Evolutionary conservation across 2,113 vertebrate genomes (phyloP).

Genomic region (Oreochromis tanganicae): DNA sequence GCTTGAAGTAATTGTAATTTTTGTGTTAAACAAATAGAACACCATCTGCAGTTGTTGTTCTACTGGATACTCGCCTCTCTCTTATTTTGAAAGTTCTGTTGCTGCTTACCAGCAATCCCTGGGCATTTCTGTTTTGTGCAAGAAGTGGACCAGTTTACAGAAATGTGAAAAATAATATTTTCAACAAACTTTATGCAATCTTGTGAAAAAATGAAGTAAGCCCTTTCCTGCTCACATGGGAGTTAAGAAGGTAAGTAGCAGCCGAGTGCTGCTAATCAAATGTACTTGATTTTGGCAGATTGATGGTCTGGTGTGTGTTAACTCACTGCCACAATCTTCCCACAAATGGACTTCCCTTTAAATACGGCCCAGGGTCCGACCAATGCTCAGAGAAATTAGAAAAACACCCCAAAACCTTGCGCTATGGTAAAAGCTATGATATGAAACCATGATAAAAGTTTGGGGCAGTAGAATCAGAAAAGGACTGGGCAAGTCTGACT

Average conservation of each 20-base stretch:
- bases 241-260: rapidly evolving
- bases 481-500: background rate
- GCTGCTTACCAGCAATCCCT: background rate
- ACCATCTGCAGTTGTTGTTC: background rate
- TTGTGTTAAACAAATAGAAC: background rate
- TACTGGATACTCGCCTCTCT: background rate
- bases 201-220: background rate
- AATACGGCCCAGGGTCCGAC: background rate
- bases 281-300: background rate
- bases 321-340: background rate
- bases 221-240: background rate
- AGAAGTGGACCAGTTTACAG: background rate
- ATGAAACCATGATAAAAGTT: background rate
- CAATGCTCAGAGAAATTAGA: background rate
- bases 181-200: rapidly evolving
- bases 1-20: background rate
- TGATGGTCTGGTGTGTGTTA: background rate
- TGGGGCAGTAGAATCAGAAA: background rate
- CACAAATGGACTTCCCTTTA: background rate
- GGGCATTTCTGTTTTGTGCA: background rate
- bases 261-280: background rate
- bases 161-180: background rate
- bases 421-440: background rate
- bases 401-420: background rate
- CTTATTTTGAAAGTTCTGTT: background rate